These are phyloP conservation scores for Synergus gifuensis DNA, from an alignment of 2,888 invertebrate species.

Conservation along the genomic window DNA sequence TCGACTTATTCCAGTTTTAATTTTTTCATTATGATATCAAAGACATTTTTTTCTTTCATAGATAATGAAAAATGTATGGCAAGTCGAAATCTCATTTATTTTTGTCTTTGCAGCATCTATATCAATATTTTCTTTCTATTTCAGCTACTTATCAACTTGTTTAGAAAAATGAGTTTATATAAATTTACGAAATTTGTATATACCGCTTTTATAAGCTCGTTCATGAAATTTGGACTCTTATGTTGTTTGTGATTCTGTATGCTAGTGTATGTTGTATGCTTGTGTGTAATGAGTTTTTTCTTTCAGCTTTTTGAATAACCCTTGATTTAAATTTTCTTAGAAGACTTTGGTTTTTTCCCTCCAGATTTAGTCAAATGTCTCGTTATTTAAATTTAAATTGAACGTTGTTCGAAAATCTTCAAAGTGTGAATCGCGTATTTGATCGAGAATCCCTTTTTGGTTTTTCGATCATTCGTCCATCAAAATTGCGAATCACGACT, in stretches of 20 bases:
- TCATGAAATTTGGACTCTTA: neutral
- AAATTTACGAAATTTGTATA: constrained; percentile 3
- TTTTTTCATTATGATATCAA: neutral
- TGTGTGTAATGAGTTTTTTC: neutral
- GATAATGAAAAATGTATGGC: neutral
- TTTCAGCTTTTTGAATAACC: constrained; percentile 5
- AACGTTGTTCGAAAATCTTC: neutral
- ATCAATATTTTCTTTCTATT: neutral
- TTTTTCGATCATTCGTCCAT: neutral
- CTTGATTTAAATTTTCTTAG: neutral
- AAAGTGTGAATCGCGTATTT: neutral
- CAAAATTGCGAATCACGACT: constrained; percentile 6
- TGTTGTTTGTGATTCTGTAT: neutral
- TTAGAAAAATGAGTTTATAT: neutral
- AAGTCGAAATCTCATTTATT: neutral
- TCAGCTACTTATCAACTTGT: neutral
- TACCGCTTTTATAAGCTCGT: neutral
- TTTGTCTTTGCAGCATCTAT: neutral
- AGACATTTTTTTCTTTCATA: neutral
- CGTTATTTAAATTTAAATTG: constrained; percentile 2
- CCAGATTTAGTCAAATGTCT: neutral
- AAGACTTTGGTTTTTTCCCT: neutral
- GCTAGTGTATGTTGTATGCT: neutral
- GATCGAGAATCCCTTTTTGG: constrained; percentile 29
- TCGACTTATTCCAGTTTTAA: neutral